Base-by-base conservation (phyloP, 2,797 vertebrate genomes). In the Okamejei kenojei region DNA sequence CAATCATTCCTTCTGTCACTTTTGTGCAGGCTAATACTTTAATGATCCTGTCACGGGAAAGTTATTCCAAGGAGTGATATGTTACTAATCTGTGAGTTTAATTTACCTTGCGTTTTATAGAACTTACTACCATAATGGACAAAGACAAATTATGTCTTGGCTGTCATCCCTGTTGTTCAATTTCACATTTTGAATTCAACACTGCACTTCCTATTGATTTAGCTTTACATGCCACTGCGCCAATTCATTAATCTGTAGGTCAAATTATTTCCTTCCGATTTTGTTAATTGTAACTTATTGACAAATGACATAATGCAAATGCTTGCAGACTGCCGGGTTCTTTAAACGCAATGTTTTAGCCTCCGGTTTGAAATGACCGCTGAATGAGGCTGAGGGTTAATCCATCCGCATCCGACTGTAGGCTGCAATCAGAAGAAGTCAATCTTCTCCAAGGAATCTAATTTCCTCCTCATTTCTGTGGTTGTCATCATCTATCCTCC, bases 121-220 rank as follows among this genome's bases (percentile, higher is more conserved):
- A 68, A 88, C n/a, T 68, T 4, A n/a, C 32, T 88, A 88, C 61
- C 29, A 65, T 21, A 73, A 23, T 21, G 21, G 8, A 19, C n/a
- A 61, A 32, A 86, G 82, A 63, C 63, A 32, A 88, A 68, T 88
- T 88, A 7, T 1, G 68, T 7, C 61, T 35, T 3, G 17, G 84
- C 63, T 68, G 84, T 68, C 61, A 35, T 63, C 63, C 63, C 84
- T 19, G 29, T 65, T 68, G 61, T 88, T 54, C 21, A 35, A 88
- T 88, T 68, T 88, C n/a, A 35, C 84, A 65, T 68, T 86, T 17
- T 11, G 68, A 88, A 68, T 88, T 88, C 84, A 68, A 88, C 61
- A 88, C n/a, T 2, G 17, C 61, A 65, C 32, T 88, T 88, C n/a
- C n/a, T 88, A 88, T 88, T 86, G 82, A 86, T 88, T 88, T 88